A percentile compares a stretch with the other conserved stretches of the same genome.
Conservation (phyloP, 2,797 vertebrate genomes). For the Fundulus diaphanus region DNA sequence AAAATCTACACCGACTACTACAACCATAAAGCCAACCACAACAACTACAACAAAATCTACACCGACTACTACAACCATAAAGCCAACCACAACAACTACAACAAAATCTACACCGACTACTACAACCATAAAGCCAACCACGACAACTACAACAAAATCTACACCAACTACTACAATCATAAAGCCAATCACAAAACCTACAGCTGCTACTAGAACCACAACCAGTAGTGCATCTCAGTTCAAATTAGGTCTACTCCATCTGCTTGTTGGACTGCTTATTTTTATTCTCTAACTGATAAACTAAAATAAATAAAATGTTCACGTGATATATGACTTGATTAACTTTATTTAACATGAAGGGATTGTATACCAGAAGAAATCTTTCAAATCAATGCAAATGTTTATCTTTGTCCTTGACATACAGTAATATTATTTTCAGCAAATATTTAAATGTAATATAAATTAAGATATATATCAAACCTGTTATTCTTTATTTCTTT, state of each 20-base stretch:
- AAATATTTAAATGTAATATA: background rate
- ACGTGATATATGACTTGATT: no score
- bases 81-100: no score
- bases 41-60: no score
- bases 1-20: no score
- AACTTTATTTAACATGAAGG: no score
- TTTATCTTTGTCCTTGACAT: no score
- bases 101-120: background rate
- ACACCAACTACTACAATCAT: background rate
- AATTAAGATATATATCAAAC: background rate
- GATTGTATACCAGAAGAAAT: background rate
- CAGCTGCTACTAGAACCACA: background rate
- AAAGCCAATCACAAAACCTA: background rate
- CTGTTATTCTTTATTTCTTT: background rate
- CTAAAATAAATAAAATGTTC: no score
- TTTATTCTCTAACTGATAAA: background rate
- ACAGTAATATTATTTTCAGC: background rate
- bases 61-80: no score
- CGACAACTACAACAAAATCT: background rate
- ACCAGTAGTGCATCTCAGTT: background rate
- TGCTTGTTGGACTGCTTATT: background rate
- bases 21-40: no score
- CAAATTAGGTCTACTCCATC: background rate
- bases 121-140: background rate
- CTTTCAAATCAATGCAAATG: background rate